Evolutionary conservation across 2,113 vertebrate species (phyloP).

Genomic region (Nasalis larvatus): DNA sequence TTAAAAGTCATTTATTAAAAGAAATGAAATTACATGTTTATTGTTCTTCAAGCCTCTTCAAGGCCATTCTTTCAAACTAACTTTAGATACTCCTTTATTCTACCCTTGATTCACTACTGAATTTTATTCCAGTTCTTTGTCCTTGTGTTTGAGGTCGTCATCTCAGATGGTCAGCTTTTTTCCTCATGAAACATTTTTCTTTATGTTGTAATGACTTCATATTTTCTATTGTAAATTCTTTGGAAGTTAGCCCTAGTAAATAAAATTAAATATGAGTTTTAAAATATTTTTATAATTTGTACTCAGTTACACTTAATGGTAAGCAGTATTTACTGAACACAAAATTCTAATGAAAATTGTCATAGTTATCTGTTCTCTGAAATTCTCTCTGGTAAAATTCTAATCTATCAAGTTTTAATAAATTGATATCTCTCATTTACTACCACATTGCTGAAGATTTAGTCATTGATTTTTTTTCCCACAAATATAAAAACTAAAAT

Average conservation of each 20-base stretch:
- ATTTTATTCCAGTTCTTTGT: not conserved
- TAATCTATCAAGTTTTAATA: not conserved
- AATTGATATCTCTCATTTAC: not conserved
- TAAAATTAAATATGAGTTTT: not conserved
- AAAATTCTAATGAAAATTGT: not conserved
- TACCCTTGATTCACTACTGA: not conserved
- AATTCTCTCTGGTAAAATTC: not conserved
- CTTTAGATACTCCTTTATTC: constrained; percentile 38
- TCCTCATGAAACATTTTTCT: not conserved
- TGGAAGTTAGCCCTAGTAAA: not conserved
- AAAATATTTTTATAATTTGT: not conserved
- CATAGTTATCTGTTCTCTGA: not conserved
- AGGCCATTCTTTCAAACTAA: not conserved
- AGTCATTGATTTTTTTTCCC: not conserved
- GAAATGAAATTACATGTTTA: constrained; percentile 38
- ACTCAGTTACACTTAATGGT: not conserved
- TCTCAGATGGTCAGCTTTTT: not conserved
- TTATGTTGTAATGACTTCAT: not conserved
- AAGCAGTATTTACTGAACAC: not conserved
- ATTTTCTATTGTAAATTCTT: not conserved
- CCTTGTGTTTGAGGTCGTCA: not conserved
- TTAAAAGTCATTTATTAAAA: constrained; percentile 37
- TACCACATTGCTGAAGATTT: not conserved
- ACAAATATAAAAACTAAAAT: not conserved
- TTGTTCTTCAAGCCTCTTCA: not conserved